Evolutionary conservation across 2,113 vertebrate species (phyloP).

Genomic region (Anhinga anhinga): DNA sequence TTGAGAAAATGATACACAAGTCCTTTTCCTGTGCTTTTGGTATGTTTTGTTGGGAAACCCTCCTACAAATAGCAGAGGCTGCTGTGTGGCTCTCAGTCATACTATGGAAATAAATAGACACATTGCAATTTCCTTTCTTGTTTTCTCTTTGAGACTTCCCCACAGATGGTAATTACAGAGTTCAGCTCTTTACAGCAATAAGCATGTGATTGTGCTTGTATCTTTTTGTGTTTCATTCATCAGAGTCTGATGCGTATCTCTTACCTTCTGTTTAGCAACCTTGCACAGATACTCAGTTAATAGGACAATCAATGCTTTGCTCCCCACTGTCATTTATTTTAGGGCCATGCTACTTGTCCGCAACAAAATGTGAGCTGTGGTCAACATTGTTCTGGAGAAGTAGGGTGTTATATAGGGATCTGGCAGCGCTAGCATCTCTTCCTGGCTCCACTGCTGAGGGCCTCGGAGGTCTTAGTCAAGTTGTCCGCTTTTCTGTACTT

Average conservation of each 20-base stretch:
- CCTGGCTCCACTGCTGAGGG: neutral
- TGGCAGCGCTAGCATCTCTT: neutral
- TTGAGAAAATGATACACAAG: neutral
- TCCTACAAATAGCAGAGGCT: slow-evolving; percentile 23
- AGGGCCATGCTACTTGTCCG: neutral
- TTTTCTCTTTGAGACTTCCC: slow-evolving; percentile 45
- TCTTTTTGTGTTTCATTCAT: slow-evolving; percentile 48
- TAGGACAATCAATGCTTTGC: neutral
- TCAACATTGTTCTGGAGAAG: neutral
- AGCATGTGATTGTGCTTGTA: slow-evolving; percentile 4
- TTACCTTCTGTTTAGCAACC: slow-evolving; percentile 2
- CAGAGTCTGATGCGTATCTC: neutral
- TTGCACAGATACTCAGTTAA: neutral
- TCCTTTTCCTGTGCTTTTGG: neutral
- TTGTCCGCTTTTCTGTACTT: neutral
- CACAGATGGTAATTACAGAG: slow-evolving; percentile 37
- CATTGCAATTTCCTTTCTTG: slow-evolving; percentile 53
- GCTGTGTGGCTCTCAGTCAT: slow-evolving; percentile 13
- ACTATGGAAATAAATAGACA: slow-evolving; percentile 49
- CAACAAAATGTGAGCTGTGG: neutral
- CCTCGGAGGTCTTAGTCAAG: neutral
- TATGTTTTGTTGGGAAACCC: slow-evolving; percentile 41
- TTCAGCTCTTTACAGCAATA: slow-evolving; percentile 21
- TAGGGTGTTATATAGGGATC: neutral
- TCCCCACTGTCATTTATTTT: neutral